Evolutionary conservation across 2,797 vertebrate genomes (phyloP).

Genomic region (Phoeniculus purpureus): DNA sequence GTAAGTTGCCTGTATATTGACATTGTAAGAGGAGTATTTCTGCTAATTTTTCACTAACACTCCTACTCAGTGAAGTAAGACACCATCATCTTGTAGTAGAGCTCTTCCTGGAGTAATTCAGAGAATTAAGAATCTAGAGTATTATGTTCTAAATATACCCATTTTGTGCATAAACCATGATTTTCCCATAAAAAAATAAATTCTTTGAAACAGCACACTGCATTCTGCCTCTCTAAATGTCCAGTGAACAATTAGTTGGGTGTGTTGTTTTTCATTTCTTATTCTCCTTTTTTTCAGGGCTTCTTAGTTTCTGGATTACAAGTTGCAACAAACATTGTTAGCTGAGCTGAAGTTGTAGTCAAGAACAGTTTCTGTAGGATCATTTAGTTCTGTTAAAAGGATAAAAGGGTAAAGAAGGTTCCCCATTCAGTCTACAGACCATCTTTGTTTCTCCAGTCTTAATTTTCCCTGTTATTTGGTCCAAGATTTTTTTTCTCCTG

Average conservation of each 20-base stretch:
- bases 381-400: neutral
- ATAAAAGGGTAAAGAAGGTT: neutral
- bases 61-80: neutral
- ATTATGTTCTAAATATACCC: neutral
- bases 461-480: neutral
- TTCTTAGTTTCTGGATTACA: neutral
- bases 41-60: neutral
- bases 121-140: neutral
- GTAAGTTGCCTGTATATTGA: constrained; percentile 51
- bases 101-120: neutral
- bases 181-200: neutral
- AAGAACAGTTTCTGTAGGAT: neutral
- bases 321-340: neutral
- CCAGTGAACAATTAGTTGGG: neutral
- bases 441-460: neutral
- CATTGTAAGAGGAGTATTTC: neutral
- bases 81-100: rapidly evolving
- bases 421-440: neutral
- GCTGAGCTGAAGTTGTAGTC: neutral
- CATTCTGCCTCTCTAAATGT: neutral
- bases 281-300: neutral
- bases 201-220: neutral
- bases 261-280: neutral
- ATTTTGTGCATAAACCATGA: neutral
- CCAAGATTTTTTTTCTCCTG: neutral